phyloP scores from a whole-genome alignment of 2,797 vertebrate species.

The Manis pentadactyla region DNA sequence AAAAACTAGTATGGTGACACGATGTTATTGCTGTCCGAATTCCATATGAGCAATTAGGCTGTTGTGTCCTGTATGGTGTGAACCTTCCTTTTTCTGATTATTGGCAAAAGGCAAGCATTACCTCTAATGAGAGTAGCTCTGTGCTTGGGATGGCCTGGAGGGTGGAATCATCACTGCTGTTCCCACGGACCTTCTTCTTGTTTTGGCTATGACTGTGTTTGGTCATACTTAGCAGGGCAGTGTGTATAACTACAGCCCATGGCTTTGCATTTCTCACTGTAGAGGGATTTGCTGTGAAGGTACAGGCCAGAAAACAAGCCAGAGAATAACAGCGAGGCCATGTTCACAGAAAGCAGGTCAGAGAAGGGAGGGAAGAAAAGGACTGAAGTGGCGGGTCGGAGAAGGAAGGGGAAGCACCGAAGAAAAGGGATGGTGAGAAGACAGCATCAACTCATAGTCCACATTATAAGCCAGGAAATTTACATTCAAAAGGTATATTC shows the following conservation, averaged over 20 bases:
- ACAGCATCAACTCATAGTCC: neutral
- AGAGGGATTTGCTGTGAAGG: constrained; percentile 28
- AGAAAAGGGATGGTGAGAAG: neutral
- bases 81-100: neutral
- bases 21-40: neutral
- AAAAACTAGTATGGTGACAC: neutral
- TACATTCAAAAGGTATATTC: neutral
- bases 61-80: neutral
- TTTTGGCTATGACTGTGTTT: constrained; percentile 47
- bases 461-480: neutral
- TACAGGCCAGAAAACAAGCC: neutral
- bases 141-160: neutral
- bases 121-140: neutral
- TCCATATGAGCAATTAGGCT: neutral
- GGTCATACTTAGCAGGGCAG: constrained; percentile 13
- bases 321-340: neutral
- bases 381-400: neutral
- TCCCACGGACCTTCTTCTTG: constrained; percentile 50
- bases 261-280: constrained; percentile 32
- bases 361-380: neutral
- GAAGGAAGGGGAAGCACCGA: neutral
- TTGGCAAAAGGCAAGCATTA: constrained; percentile 38
- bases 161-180: neutral
- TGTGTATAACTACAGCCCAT: neutral
- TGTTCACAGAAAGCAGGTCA: neutral